Conservation (phyloP, 2,888 invertebrate species). For the Strigamia transsilvanica region DNA sequence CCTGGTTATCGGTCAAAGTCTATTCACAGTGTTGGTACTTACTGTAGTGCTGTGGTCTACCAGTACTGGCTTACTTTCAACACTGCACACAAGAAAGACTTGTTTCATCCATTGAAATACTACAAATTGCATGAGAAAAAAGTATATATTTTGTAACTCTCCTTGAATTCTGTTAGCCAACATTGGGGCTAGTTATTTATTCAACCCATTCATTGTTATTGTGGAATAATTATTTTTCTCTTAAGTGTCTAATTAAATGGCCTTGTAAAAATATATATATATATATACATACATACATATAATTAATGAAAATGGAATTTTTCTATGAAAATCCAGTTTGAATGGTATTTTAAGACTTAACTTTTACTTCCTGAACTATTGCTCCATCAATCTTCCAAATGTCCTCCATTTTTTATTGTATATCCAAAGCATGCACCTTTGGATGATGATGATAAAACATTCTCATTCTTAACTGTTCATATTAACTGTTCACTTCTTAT, state of each 20-base stretch:
- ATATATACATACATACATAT: no score
- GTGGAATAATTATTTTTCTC: slow-evolving; percentile 6
- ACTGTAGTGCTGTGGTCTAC: no score
- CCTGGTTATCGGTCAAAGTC: no score
- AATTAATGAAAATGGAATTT: neutral
- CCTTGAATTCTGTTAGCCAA: neutral
- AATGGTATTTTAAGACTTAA: neutral
- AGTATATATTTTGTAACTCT: neutral
- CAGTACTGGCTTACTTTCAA: no score
- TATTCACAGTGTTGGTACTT: no score
- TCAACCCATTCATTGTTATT: neutral
- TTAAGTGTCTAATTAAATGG: slow-evolving; percentile 8
- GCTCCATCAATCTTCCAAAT: slow-evolving; percentile 3
- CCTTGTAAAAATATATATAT: neutral
- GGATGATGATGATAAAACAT: neutral
- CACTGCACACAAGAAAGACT: no score
- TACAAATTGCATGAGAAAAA: neutral
- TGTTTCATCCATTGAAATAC: neutral
- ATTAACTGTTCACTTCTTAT: neutral
- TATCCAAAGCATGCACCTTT: neutral
- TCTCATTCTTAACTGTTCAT: neutral
- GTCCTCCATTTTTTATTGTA: slow-evolving; percentile 2
- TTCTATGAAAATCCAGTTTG: neutral
- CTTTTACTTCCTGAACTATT: slow-evolving; percentile 8
- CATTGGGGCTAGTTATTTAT: neutral